Percentiles rank a stretch among this genome's conserved stretches.
phyloP scores from a whole-genome alignment of 2,113 vertebrate genomes.

The Tachycineta bicolor region DNA sequence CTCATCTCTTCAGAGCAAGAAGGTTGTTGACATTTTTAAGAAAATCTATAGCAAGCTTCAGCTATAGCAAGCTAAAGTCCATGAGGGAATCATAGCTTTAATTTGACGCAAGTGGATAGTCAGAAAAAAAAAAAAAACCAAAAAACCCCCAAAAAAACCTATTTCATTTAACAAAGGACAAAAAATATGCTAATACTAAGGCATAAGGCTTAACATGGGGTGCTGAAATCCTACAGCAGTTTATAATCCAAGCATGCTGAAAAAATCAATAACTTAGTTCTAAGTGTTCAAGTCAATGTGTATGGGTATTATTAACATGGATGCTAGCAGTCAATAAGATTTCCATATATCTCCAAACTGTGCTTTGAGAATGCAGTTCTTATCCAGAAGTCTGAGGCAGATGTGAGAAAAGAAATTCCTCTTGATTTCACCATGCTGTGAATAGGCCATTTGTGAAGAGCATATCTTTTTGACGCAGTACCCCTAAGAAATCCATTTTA shows the following conservation, averaged over 20 bases:
- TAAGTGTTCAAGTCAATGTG: neutral
- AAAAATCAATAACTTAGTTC: constrained; percentile 6
- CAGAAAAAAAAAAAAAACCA: neutral
- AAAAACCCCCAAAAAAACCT: neutral
- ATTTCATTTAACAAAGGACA: constrained; percentile 8
- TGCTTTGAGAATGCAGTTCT: neutral
- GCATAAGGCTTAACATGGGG: neutral
- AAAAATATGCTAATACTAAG: constrained; percentile 23
- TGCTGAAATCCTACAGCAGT: neutral
- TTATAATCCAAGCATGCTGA: neutral
- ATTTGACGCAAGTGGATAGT: neutral
- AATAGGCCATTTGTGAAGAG: neutral
- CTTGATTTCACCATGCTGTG: neutral
- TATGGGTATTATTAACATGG: neutral
- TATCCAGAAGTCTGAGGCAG: neutral
- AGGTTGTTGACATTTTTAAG: neutral
- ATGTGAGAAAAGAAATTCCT: neutral
- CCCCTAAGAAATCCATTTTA: neutral
- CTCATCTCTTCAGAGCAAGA: neutral
- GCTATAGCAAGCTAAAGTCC: neutral
- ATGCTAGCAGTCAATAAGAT: neutral
- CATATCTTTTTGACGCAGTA: neutral
- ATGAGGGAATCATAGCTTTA: neutral
- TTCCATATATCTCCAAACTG: neutral
- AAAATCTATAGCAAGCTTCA: constrained; percentile 18